Conservation (phyloP, 2,888 invertebrate species). For the Catocala nupta region DNA sequence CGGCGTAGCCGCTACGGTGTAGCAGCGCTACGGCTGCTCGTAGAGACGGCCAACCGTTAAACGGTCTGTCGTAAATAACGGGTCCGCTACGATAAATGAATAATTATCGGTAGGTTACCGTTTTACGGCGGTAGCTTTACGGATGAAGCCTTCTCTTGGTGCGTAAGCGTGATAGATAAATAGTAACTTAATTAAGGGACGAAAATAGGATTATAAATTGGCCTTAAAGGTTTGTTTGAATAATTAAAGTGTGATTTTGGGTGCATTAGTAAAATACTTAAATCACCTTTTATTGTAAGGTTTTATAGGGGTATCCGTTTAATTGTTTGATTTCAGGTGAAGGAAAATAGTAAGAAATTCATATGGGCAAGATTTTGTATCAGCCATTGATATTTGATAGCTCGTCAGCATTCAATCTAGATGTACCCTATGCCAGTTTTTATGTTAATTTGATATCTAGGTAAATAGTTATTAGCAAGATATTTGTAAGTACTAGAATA, state of each 20-base stretch:
- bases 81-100: constrained; percentile 72
- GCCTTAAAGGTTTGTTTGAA: neutral
- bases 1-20: constrained; percentile 50
- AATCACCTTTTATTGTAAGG: too few species aligned
- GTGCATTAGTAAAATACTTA: too few species aligned
- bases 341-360: too few species aligned
- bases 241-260: neutral
- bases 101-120: constrained; percentile 76
- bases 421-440: too few species aligned
- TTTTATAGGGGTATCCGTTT: too few species aligned
- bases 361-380: too few species aligned
- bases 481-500: too few species aligned
- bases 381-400: too few species aligned
- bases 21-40: constrained; percentile 53
- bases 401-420: too few species aligned
- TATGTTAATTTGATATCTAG: too few species aligned
- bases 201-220: constrained; percentile 14
- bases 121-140: constrained; percentile 56
- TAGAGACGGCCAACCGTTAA: constrained; percentile 65
- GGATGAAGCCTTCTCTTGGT: constrained; percentile 36
- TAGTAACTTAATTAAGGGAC: constrained; percentile 25
- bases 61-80: constrained; percentile 65
- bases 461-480: too few species aligned
- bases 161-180: constrained; percentile 40
- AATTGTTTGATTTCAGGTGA: too few species aligned